Percentiles rank a stretch among this genome's conserved stretches.
Evolutionary conservation across 2,888 invertebrate genomes (phyloP).

Genomic region (Glyphotaelius pellucidus): DNA sequence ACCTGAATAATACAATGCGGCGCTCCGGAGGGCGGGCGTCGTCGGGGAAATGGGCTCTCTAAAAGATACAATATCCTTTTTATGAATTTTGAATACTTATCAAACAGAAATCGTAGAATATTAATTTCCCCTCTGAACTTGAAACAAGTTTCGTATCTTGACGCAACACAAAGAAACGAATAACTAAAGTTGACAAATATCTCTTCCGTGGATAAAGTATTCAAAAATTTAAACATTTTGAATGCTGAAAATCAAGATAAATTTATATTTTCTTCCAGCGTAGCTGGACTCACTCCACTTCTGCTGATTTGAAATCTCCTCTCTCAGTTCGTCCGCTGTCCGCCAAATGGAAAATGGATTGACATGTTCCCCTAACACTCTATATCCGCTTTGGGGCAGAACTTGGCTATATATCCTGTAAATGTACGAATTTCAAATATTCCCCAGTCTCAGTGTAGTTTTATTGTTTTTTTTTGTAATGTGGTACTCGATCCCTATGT

Average conservation of each 20-base stretch:
- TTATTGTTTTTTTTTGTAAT: background rate
- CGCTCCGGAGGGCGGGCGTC: background rate
- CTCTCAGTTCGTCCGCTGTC: constrained; percentile 46
- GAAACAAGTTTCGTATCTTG: background rate
- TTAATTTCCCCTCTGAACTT: constrained; percentile 11
- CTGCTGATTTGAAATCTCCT: background rate
- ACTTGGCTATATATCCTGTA: background rate
- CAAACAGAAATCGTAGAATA: constrained; percentile 40
- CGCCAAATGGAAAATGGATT: constrained; percentile 61
- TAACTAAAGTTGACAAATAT: background rate
- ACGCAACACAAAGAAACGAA: background rate
- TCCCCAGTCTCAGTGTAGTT: background rate
- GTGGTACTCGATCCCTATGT: background rate
- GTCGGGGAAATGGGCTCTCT: background rate
- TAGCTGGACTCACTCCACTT: background rate
- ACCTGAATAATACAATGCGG: constrained; percentile 57
- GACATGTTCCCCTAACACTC: constrained; percentile 62
- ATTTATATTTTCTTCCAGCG: no score
- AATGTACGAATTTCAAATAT: background rate
- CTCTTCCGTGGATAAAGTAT: background rate
- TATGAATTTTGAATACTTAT: constrained; percentile 49
- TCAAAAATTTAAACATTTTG: background rate
- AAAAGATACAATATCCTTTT: constrained; percentile 17
- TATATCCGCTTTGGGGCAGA: constrained; percentile 31
- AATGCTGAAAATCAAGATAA: no score